Evolutionary conservation across 2,888 invertebrate genomes (phyloP), one percentile per base, ranked within the genome.

Genomic region (Gryllus longicercus): DNA sequence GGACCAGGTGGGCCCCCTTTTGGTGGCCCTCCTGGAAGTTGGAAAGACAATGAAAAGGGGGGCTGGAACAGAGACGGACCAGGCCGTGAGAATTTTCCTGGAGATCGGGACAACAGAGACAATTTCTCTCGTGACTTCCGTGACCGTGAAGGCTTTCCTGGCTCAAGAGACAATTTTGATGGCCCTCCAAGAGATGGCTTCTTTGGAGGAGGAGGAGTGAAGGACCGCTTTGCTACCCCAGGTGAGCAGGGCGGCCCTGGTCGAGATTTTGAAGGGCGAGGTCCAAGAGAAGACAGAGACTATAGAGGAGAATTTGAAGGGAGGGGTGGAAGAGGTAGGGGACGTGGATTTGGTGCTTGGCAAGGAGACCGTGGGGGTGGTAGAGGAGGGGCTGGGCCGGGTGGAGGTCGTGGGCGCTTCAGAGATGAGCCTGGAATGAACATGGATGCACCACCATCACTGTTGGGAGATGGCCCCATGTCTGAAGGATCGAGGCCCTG

Each of bases 111-210:
- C 49, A 51, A 79, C 78, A 79, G 82, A 78, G 75, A 81, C 38
- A 77, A 78, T 75, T 78, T 78, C 51, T 21, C 78, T 23, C 50
- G 76, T 16, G 38, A 23, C 21, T 63, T 74, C 21, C 77, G 77
- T 25, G 78, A 80, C 74, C 50, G 76, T 51, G 77, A 78, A 78
- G 81, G 79, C 14, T 77, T 79, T n/a, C 25, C 76, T 63, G 82
- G 82, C n/a, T 79, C 82, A 14, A 81, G 81, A 74, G 78, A 78
- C 50, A 78, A 75, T 49, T 80, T 79, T 25, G 77, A 51, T 18
- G 76, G 78, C 25, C 76, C 76, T 25, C 63, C 38, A 74, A 23
- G 80, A 79, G 12, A 76, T 63, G 49, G 10, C 80, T 81, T 2
- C 81, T 74, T 76, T 77, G 50, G 38, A 21, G 75, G 79, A 78